These are phyloP conservation scores for Polyboroides typus DNA, from an alignment of 2,797 vertebrate genomes.

Conservation along the genomic window DNA sequence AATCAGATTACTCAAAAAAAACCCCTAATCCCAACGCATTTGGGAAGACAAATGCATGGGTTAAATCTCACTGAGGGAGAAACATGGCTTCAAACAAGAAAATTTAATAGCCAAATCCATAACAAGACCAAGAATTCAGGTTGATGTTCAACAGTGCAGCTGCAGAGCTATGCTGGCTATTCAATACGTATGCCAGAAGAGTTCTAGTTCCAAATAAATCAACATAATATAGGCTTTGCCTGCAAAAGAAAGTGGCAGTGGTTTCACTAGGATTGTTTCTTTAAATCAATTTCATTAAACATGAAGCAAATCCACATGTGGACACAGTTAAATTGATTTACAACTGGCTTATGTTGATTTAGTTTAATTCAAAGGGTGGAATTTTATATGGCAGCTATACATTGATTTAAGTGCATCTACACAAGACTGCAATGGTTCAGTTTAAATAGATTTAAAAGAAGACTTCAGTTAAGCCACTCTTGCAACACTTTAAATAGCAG, in stretches of 20 bases:
- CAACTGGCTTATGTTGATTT: neutral
- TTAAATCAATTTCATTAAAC: neutral
- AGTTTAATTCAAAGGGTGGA: neutral
- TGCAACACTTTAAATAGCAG: neutral
- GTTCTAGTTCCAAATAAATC: neutral
- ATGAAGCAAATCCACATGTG: neutral
- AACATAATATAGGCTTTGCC: neutral
- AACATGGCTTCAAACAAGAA: neutral
- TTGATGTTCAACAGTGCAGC: neutral
- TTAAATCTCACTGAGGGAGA: neutral
- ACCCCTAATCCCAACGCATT: neutral
- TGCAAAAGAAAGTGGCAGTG: neutral
- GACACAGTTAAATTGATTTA: neutral
- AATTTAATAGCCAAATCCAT: neutral
- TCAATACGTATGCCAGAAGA: neutral
- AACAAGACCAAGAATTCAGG: neutral
- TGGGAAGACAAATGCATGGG: neutral
- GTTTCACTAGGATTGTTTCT: neutral
- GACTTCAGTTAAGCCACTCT: neutral
- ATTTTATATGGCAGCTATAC: neutral
- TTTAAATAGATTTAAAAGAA: neutral
- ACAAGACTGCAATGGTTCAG: neutral
- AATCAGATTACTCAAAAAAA: neutral
- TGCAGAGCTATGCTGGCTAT: neutral
- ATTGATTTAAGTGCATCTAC: neutral